Evolutionary conservation across 2,113 vertebrate genomes (phyloP).

Genomic region (Oryzias woworae): DNA sequence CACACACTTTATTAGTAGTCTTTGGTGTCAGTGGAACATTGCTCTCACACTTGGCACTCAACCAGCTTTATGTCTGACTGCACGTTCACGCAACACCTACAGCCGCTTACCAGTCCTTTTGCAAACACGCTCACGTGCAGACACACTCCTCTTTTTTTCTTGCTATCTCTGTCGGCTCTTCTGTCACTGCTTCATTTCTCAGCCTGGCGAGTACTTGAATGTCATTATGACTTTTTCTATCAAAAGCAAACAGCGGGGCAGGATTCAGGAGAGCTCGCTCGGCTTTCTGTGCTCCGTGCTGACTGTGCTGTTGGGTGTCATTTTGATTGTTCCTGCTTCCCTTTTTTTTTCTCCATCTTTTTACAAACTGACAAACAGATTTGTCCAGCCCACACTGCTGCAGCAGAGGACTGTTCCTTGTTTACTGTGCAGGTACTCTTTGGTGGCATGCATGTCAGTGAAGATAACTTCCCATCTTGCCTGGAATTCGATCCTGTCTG

Average conservation of each 20-base stretch:
- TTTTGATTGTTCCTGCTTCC: constrained; percentile 30
- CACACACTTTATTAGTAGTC: constrained; percentile 58
- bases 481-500: constrained; percentile 38
- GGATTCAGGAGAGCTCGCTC: constrained; percentile 30
- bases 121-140: not conserved
- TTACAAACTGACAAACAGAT: constrained; percentile 10
- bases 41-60: constrained; percentile 29
- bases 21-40: constrained; percentile 24
- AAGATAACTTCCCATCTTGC: constrained; percentile 29
- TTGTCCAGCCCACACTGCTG: constrained; percentile 16
- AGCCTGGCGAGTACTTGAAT: constrained; percentile 59
- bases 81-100: not conserved
- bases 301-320: constrained; percentile 33
- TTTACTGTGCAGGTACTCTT: constrained; percentile 31
- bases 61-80: constrained; percentile 18
- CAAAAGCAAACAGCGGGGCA: constrained; percentile 53
- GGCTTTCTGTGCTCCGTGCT: constrained; percentile 33
- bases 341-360: constrained; percentile 14
- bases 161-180: constrained; percentile 34
- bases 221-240: constrained; percentile 63
- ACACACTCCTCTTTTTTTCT: constrained; percentile 3
- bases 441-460: constrained; percentile 15
- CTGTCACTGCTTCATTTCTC: constrained; percentile 47
- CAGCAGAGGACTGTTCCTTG: not conserved
- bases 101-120: not conserved